Conservation (phyloP, 37 sponge, comb jelly and placozoan genomes). For the Halisarca cf. caerulea region DNA sequence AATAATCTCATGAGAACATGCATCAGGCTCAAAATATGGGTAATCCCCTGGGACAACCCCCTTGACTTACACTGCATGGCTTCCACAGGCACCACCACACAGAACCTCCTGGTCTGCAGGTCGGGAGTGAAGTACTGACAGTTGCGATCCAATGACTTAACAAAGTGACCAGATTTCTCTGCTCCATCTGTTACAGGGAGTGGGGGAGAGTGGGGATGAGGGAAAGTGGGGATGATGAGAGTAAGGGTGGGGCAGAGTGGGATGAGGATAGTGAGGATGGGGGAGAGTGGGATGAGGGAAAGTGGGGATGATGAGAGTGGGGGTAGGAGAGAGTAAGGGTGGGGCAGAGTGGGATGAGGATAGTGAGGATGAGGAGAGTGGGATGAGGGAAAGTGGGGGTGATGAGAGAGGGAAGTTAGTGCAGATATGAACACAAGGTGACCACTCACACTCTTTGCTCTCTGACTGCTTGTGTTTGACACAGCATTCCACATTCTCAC, state of each 20-base stretch:
- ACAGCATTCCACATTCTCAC: slow-evolving; percentile 27
- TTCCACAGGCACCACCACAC: slow-evolving; percentile 50
- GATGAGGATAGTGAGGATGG: not conserved
- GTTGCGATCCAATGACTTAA: not conserved
- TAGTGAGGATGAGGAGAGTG: not conserved
- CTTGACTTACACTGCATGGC: slow-evolving; percentile 31
- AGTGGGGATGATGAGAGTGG: not conserved
- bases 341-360: not conserved
- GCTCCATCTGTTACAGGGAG: not conserved
- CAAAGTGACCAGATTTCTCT: not conserved
- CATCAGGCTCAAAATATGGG: too few relatives aligned
- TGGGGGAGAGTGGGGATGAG: not conserved
- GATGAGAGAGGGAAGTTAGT: not conserved
- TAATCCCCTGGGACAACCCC: too few relatives aligned
- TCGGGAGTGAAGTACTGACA: not conserved
- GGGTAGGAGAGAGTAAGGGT: not conserved
- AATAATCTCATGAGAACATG: too few relatives aligned
- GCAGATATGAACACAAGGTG: too few relatives aligned
- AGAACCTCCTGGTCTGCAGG: slow-evolving; percentile 28
- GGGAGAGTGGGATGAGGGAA: not conserved
- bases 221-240: not conserved
- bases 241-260: not conserved
- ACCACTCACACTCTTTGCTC: slow-evolving; percentile 2
- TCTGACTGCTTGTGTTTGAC: not conserved
- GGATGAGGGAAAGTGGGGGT: not conserved